phyloP scores from a whole-genome alignment of 2,888 invertebrate species.

The Eudasyphora cyanicolor region DNA sequence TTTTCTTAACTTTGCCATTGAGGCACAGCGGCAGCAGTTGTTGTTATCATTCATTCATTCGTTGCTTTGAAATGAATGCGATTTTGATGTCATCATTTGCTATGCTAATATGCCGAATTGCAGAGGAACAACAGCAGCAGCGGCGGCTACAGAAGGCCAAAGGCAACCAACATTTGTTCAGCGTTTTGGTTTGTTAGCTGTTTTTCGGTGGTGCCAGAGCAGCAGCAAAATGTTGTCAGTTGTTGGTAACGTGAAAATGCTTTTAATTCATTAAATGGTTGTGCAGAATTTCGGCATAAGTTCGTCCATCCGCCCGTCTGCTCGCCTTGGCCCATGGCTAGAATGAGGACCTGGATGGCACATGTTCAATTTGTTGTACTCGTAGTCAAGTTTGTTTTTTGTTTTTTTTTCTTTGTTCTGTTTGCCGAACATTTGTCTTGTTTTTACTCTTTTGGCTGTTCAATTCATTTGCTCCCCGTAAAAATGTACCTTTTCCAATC shows the following conservation, averaged over 20 bases:
- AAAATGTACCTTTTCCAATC: too few species aligned
- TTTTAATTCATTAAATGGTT: conserved; percentile 66
- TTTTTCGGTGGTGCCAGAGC: conserved; percentile 16
- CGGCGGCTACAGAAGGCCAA: neutral
- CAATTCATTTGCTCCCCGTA: too few species aligned
- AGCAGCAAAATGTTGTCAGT: conserved; percentile 67
- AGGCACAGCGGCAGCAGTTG: neutral
- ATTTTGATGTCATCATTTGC: conserved; percentile 74
- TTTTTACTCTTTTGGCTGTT: conserved; percentile 52
- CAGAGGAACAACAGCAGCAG: neutral
- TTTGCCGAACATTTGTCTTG: conserved; percentile 53
- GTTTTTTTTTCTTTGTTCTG: conserved; percentile 28
- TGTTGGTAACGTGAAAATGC: conserved; percentile 62
- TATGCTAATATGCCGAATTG: conserved; percentile 64
- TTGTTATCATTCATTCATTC: conserved; percentile 51
- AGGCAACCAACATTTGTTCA: conserved; percentile 16
- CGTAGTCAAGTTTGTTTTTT: conserved; percentile 18
- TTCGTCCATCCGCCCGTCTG: too few species aligned
- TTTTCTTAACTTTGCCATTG: neutral
- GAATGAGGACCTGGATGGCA: conserved; percentile 51
- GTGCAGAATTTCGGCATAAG: conserved; percentile 43
- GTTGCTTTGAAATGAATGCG: neutral
- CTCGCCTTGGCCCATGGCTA: too few species aligned
- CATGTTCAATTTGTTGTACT: conserved; percentile 61
- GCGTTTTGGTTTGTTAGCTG: neutral